Conservation (phyloP, 23 tunicate species). For the Trididemnum nubilum region DNA sequence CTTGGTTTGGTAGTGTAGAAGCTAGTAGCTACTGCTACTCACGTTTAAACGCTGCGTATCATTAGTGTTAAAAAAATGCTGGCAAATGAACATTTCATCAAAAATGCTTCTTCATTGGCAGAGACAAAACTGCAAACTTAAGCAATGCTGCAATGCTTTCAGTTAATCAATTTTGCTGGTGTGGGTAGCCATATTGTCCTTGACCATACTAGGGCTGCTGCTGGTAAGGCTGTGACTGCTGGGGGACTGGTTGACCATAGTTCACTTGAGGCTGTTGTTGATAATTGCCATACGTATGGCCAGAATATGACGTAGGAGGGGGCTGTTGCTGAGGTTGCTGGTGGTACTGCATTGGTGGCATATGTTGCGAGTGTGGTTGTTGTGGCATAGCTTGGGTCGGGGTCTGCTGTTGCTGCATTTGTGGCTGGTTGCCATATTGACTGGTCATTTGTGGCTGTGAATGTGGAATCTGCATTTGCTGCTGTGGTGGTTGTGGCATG, state of each 20-base stretch:
- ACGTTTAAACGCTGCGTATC: too few species aligned
- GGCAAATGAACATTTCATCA: too few species aligned
- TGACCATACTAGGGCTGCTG: conserved; percentile 28
- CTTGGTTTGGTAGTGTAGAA: too few species aligned
- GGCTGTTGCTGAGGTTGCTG: neutral
- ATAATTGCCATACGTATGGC: conserved; percentile 23
- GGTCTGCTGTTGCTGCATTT: conserved; percentile 20
- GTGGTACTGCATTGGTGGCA: conserved; percentile 27
- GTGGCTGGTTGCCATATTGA: conserved; percentile 27
- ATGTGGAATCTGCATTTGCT: conserved; percentile 19
- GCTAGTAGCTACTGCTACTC: too few species aligned
- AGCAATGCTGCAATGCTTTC: too few species aligned
- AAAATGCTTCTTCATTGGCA: too few species aligned
- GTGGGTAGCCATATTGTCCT: conserved; percentile 28
- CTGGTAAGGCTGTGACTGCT: conserved; percentile 13
- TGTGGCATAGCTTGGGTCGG: conserved; percentile 6
- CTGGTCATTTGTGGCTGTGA: conserved; percentile 11
- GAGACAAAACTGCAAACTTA: too few species aligned
- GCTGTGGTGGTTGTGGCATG: conserved; percentile 25
- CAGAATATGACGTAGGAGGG: conserved; percentile 23
- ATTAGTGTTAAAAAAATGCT: too few species aligned
- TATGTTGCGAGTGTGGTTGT: conserved; percentile 8
- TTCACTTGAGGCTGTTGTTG: conserved; percentile 26
- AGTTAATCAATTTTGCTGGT: too few species aligned
- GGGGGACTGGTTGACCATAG: conserved; percentile 5